These are phyloP conservation scores for Nemotelus pantherinus DNA, from an alignment of 2,888 invertebrate genomes.

Conservation along the genomic window DNA sequence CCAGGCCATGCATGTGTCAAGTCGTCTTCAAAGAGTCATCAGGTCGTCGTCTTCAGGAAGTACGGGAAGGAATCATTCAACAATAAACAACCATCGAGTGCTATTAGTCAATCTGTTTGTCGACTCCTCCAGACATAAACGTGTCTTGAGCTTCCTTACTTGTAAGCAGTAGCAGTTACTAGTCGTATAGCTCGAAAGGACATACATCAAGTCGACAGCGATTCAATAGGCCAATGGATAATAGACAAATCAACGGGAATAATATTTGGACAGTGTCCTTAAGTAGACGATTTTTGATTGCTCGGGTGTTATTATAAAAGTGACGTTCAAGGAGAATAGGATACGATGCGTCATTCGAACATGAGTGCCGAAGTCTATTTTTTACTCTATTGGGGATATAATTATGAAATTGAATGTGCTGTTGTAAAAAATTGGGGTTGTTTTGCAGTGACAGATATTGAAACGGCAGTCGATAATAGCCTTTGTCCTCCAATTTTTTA, in stretches of 20 bases:
- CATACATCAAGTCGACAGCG: background rate
- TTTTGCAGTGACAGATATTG: too few relatives aligned
- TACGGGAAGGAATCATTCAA: constrained; percentile 41
- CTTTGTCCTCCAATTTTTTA: too few relatives aligned
- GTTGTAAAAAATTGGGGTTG: too few relatives aligned
- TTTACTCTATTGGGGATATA: too few relatives aligned
- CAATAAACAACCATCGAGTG: constrained; percentile 45
- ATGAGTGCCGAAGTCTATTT: too few relatives aligned
- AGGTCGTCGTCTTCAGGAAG: constrained; percentile 10
- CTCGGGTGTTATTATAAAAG: constrained; percentile 24
- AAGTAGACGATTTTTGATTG: constrained; percentile 36
- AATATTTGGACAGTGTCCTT: constrained; percentile 43
- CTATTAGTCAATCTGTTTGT: constrained; percentile 45
- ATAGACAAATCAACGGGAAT: constrained; percentile 43
- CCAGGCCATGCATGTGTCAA: background rate
- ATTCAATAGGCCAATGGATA: constrained; percentile 35
- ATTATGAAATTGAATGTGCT: too few relatives aligned
- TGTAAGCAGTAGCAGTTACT: background rate
- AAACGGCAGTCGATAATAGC: too few relatives aligned
- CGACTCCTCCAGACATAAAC: constrained; percentile 41
- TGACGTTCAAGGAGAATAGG: background rate
- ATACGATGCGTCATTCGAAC: too few relatives aligned
- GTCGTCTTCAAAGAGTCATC: too few relatives aligned
- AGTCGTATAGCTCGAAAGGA: too few relatives aligned
- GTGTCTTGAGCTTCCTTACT: constrained; percentile 15